Percentiles rank a stretch among this genome's conserved stretches.
These are phyloP conservation scores for Mesocricetus auratus DNA, from an alignment of 2,113 vertebrate genomes.

Conservation along the genomic window DNA sequence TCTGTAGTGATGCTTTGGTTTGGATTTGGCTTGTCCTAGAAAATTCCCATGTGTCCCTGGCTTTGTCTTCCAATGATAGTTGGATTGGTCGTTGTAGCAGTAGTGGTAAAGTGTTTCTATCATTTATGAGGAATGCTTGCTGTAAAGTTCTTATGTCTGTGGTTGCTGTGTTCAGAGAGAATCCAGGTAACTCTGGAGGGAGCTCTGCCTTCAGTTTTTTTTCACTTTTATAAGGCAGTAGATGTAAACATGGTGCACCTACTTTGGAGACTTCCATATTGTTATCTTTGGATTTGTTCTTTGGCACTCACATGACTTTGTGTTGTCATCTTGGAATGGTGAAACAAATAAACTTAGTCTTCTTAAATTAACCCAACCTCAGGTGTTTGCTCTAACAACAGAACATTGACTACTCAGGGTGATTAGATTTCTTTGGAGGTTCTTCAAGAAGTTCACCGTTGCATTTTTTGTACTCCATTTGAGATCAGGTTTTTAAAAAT, in stretches of 20 bases:
- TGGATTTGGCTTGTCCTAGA: not conserved
- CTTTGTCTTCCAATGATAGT: not conserved
- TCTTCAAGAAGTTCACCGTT: not conserved
- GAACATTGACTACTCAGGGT: not conserved
- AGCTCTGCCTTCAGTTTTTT: not conserved
- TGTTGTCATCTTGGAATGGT: not conserved
- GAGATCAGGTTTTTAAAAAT: not conserved
- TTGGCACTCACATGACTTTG: not conserved
- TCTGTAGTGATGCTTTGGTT: not conserved
- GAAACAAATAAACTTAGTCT: not conserved
- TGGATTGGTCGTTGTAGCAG: not conserved
- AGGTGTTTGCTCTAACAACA: not conserved
- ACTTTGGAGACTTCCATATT: not conserved
- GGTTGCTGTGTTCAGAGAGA: not conserved
- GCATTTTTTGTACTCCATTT: not conserved
- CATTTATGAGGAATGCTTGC: not conserved
- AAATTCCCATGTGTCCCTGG: not conserved
- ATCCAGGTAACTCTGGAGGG: no score
- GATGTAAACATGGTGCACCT: not conserved
- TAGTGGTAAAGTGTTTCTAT: no score
- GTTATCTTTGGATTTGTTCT: fast-evolving
- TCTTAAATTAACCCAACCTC: not conserved
- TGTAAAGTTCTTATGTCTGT: not conserved
- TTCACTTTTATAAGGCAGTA: not conserved
- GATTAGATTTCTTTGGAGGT: not conserved